These are phyloP conservation scores for Epinephelus moara DNA, from an alignment of 2,113 vertebrate species.

Conservation along the genomic window DNA sequence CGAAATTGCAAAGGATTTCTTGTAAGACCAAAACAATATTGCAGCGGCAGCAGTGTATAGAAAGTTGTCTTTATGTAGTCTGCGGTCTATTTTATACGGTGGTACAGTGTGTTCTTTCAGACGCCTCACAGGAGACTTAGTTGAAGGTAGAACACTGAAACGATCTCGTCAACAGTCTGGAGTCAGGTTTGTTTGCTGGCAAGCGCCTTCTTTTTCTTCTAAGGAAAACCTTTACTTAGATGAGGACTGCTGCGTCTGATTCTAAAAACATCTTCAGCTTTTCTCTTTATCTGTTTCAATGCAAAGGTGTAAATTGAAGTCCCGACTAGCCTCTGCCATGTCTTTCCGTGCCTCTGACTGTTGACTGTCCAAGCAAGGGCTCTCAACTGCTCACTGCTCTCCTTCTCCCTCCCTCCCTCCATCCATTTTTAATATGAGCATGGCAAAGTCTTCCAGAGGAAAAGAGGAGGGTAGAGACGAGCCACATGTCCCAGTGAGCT, in stretches of 20 bases:
- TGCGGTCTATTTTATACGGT: neutral
- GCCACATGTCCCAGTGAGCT: conserved; percentile 61
- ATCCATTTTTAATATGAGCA: conserved; percentile 79
- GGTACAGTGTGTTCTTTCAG: conserved; percentile 32
- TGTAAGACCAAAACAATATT: neutral
- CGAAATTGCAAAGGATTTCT: neutral
- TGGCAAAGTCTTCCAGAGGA: conserved; percentile 64
- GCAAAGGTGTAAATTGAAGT: conserved; percentile 13
- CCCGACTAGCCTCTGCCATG: neutral
- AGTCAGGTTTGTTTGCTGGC: neutral
- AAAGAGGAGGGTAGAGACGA: conserved; percentile 25
- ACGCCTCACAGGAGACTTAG: neutral
- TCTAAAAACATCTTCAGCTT: neutral
- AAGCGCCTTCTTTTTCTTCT: neutral
- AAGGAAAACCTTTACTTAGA: neutral
- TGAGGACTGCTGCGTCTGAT: neutral
- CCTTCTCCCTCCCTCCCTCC: conserved; percentile 27
- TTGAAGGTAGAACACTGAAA: conserved; percentile 3
- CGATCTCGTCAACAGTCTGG: neutral
- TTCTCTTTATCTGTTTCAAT: neutral
- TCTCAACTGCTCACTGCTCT: conserved; percentile 38
- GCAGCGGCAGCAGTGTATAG: neutral
- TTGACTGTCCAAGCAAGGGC: conserved; percentile 19
- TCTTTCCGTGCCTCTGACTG: conserved; percentile 43
- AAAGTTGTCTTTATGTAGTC: neutral